Evolutionary conservation across 2,113 vertebrate genomes (phyloP).

Genomic region (Forbesichthys agassizii): DNA sequence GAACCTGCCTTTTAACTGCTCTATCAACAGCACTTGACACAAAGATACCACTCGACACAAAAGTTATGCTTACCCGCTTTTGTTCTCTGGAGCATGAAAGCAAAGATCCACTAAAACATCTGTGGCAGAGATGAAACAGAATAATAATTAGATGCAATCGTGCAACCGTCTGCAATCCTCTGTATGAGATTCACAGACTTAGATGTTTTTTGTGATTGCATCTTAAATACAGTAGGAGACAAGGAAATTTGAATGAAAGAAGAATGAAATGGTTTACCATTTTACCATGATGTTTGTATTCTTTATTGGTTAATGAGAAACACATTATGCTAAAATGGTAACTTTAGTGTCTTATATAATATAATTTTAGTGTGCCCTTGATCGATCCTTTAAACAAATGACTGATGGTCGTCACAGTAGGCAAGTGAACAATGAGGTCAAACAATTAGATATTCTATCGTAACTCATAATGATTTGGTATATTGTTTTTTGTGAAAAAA

Average conservation of each 20-base stretch:
- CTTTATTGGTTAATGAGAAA: too few species aligned
- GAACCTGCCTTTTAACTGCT: conserved; percentile 11
- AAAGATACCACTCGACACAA: conserved; percentile 36
- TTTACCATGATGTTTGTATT: too few species aligned
- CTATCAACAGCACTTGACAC: conserved; percentile 60
- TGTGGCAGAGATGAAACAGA: conserved; percentile 60
- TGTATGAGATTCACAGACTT: conserved; percentile 23
- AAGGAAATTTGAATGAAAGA: background rate
- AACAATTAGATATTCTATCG: too few species aligned
- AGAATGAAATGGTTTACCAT: too few species aligned
- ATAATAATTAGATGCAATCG: conserved; percentile 53
- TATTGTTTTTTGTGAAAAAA: too few species aligned
- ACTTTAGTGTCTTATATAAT: too few species aligned
- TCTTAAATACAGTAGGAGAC: conserved; percentile 1
- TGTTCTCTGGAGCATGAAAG: conserved; percentile 36
- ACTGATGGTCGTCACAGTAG: too few species aligned
- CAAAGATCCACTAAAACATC: conserved; percentile 49
- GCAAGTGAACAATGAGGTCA: too few species aligned
- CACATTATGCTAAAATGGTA: too few species aligned
- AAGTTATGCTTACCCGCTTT: conserved; percentile 58
- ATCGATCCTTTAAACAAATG: too few species aligned
- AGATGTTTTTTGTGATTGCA: conserved; percentile 7
- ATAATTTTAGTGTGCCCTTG: too few species aligned
- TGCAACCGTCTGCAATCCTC: conserved; percentile 29
- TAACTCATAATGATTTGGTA: too few species aligned